These are phyloP conservation scores for Spheniscus humboldti DNA, from an alignment of 2,797 vertebrate genomes.

Conservation along the genomic window DNA sequence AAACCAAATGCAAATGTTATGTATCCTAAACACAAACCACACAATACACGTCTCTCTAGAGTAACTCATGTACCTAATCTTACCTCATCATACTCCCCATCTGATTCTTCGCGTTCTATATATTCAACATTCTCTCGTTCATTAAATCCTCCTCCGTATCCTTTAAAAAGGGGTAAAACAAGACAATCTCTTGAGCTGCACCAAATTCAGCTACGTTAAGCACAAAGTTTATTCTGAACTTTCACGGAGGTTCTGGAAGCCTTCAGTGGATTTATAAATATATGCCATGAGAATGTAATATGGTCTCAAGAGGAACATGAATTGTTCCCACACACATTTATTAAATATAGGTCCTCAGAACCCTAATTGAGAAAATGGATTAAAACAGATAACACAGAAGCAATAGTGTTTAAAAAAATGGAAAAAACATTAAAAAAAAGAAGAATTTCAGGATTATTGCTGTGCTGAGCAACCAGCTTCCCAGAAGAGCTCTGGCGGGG, in stretches of 20 bases:
- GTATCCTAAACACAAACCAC: not conserved
- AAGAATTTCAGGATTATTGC: not conserved
- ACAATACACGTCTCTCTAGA: rapidly evolving
- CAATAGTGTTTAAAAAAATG: not conserved
- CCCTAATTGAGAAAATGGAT: not conserved
- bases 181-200: not conserved
- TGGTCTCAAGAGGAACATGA: not conserved
- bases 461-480: not conserved
- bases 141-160: slow-evolving; percentile 97
- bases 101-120: slow-evolving; percentile 96
- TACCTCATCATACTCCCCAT: slow-evolving; percentile 98
- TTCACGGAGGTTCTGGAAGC: not conserved
- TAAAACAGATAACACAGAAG: not conserved
- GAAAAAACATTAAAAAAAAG: no score
- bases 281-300: rapidly evolving
- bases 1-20: not conserved
- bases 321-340: not conserved
- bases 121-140: slow-evolving; percentile 97
- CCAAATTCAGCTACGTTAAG: not conserved
- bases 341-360: not conserved
- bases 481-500: no score
- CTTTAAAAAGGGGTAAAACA: slow-evolving; percentile 62
- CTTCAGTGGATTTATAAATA: not conserved
- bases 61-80: not conserved
- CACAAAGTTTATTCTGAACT: not conserved